Base-by-base conservation (phyloP, 2,113 vertebrate species). In the Tetrao urogallus region DNA sequence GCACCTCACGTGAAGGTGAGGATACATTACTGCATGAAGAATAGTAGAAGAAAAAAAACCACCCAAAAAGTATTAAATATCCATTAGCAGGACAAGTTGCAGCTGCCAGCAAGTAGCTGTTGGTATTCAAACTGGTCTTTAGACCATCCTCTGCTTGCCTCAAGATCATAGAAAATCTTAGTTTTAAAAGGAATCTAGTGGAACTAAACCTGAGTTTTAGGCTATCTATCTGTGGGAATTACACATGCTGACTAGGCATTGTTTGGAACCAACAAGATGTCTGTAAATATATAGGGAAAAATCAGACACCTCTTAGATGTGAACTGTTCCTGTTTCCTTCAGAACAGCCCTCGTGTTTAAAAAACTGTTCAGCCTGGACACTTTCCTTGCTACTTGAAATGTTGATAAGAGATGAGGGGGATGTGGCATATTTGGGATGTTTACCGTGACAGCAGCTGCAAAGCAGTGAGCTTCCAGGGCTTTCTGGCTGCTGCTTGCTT, bases 161-260 rank as follows among this genome's bases (percentile, higher is more conserved):
- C n/a, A 18, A 75, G 48, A 61, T 56, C 17, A 25, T 22, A 45
- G 47, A 71, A 50, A 32, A 38, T 24, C 38, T 20, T 52, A 10
- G 56, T 66, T 85, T 61, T 67, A 77, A 42, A 88, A 30, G 7
- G 40, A 17, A 61, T 56, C n/a, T 38, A 38, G 21, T 34, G 69
- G 54, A 48, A 30, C 20, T 34, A 25, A 15, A 57, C 38, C 11
- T 34, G 34, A 81, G 64, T 19, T 65, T 60, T 38, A 28, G 63
- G 36, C 14, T 61, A 36, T 48, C 14, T 61, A 36, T 48, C 56
- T 38, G 10, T 36, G 65, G 30, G 21, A 76, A 34, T 20, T 21
- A 27, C 30, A 38, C 8, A 36, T 0, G 0, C 28, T 47, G 10
- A 18, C 25, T 30, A 28, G 16, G 13, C 36, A 13, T 27, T 16